These are phyloP conservation scores for Teleiodes luculella DNA, from an alignment of 2,888 invertebrate genomes.

Conservation along the genomic window DNA sequence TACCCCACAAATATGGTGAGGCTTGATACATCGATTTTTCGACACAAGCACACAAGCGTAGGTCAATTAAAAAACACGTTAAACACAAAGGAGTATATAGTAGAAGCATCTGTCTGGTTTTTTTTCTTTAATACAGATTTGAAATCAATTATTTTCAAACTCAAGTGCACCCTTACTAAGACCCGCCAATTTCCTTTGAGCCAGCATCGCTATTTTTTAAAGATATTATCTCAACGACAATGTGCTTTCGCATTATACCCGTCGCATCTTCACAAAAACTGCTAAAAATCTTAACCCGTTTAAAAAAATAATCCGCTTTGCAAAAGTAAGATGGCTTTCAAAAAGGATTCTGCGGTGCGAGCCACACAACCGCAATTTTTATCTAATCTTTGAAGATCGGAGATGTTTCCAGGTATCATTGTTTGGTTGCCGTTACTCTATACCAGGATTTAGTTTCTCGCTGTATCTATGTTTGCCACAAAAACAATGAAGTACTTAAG, in stretches of 20 bases:
- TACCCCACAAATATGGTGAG: no score
- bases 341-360: slow-evolving; percentile 53
- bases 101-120: background rate
- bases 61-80: no score
- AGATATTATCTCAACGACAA: slow-evolving; percentile 21
- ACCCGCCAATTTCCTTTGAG: slow-evolving; percentile 9
- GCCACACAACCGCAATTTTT: slow-evolving; percentile 55
- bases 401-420: slow-evolving; percentile 32
- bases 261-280: slow-evolving; percentile 32
- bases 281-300: slow-evolving; percentile 56
- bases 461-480: no score
- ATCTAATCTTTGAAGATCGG: slow-evolving; percentile 47
- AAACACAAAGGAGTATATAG: background rate
- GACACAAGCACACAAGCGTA: no score
- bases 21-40: no score
- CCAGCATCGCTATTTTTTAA: background rate
- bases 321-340: slow-evolving; percentile 47
- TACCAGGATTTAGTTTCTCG: background rate
- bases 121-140: background rate
- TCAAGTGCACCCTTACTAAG: slow-evolving; percentile 22
- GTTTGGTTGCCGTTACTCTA: slow-evolving; percentile 23
- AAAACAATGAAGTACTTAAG: no score
- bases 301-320: slow-evolving; percentile 71
- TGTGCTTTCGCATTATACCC: slow-evolving; percentile 14
- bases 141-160: slow-evolving; percentile 9